A percentile compares a stretch with the other conserved stretches of the same genome.
Conservation (phyloP, 2,113 vertebrate genomes). For the Nipponia nippon region DNA sequence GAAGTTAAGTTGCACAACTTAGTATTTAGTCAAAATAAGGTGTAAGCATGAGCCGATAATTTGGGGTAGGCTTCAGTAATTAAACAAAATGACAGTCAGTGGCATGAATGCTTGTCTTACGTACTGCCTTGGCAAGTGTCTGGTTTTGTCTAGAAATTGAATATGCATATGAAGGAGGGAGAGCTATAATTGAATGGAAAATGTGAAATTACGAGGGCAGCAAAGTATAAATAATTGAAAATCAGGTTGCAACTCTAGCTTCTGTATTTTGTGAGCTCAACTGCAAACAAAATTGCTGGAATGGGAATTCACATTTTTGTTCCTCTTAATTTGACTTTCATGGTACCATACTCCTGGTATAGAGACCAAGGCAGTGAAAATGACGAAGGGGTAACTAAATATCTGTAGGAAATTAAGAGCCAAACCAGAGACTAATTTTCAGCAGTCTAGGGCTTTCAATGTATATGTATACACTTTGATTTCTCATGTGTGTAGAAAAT, state of each 20-base stretch:
- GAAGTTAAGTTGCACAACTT: not conserved
- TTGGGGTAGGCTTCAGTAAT: not conserved
- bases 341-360: not conserved
- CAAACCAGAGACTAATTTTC: constrained; percentile 22
- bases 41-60: not conserved
- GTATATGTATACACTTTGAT: not conserved
- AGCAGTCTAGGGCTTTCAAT: constrained; percentile 1
- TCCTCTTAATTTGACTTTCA: constrained; percentile 19
- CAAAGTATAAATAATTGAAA: constrained; percentile 59
- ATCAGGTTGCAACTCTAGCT: not conserved
- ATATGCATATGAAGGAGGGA: not conserved
- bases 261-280: not conserved
- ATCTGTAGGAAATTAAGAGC: constrained; percentile 7
- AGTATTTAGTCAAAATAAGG: not conserved
- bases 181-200: constrained; percentile 16
- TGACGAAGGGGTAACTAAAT: constrained; percentile 9
- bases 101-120: not conserved
- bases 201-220: constrained; percentile 32
- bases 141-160: not conserved
- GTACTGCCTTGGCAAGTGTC: not conserved
- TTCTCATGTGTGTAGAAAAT: constrained; percentile 30
- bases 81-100: not conserved
- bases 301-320: constrained; percentile 1
- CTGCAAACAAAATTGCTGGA: constrained; percentile 11
- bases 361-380: not conserved